Evolutionary conservation across 92 coral and sea anemone species (phyloP), one percentile per base, ranked within the genome.

Genomic region (Muricea muricata): DNA sequence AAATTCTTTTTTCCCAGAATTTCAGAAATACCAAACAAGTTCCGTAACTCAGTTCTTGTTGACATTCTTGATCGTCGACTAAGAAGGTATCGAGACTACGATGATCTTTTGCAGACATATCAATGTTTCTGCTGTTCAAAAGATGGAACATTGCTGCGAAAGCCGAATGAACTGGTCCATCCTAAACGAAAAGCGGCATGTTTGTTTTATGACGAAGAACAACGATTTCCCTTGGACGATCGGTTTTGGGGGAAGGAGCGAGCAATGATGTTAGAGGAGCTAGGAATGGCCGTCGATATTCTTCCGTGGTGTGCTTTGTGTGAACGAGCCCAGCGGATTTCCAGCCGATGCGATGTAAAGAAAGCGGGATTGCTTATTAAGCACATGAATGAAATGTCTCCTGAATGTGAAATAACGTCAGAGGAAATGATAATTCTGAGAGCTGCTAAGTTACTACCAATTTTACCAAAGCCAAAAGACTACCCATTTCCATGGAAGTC

Each of bases 401-500:
- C 66, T 17, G 14, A n/a, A 39, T 30, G n/a, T 20, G 42, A 33
- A 73, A 32, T 45, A 72, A 37, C 65, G 7, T 13, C 18, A 56
- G 83, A 29, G 17, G 87, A 84, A 24, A 79, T 37, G 42, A 60
- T 23, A 14, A 1, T 37, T 3, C 83, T 87, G 8, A 45, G 72
- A 34, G 73, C 73, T 26, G 66, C 85, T 73, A 54, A 60, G 37
- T 89, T 94, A 40, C 86, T 93, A 1, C 97, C 98, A 9, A 71
- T 91, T 71, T 54, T 89, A 33, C 39, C 39, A 41, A 89, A 60
- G 67, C 98, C 94, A 3, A 15, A 78, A 14, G 58, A 56, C 0
- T 91, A 81, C 77, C 94, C 97, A 23, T 90, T 91, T 24, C 52
- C 67, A 14, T 94, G 98, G 98, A 83, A 87, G 78, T 85, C 81